These are phyloP conservation scores for Zosterops japonicus DNA, from an alignment of 2,113 vertebrate species.

Conservation along the genomic window DNA sequence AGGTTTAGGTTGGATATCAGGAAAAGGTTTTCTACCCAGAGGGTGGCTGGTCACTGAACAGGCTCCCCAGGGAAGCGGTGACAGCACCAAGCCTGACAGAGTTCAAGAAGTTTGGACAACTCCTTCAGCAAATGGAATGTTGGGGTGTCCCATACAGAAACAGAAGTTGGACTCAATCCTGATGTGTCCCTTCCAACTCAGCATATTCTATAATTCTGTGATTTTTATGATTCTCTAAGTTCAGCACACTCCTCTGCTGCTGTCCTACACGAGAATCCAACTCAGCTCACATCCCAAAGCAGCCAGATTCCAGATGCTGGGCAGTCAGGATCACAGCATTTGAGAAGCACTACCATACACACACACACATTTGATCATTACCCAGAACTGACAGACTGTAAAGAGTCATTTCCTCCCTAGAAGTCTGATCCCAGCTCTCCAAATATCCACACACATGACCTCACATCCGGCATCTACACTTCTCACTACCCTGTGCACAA, in stretches of 20 bases:
- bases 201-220: not conserved
- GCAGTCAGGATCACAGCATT: not conserved
- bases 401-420: not conserved
- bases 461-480: not conserved
- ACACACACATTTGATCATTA: not conserved
- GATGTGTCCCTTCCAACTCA: not conserved
- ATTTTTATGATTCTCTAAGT: not conserved
- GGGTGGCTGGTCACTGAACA: not conserved
- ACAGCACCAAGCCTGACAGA: not conserved
- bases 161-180: not conserved
- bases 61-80: not conserved
- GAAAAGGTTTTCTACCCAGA: not conserved
- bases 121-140: not conserved
- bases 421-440: not conserved
- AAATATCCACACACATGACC: not conserved
- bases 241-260: not conserved
- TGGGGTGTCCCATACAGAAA: not conserved
- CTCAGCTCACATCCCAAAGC: not conserved
- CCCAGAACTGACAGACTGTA: not conserved
- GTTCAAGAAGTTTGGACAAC: not conserved
- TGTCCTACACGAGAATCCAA: fast-evolving
- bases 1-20: not conserved
- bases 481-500: not conserved
- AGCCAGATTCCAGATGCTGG: not conserved
- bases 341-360: not conserved